Base-by-base conservation (phyloP, 2,113 vertebrate species). In the Rhabdornis inornatus region DNA sequence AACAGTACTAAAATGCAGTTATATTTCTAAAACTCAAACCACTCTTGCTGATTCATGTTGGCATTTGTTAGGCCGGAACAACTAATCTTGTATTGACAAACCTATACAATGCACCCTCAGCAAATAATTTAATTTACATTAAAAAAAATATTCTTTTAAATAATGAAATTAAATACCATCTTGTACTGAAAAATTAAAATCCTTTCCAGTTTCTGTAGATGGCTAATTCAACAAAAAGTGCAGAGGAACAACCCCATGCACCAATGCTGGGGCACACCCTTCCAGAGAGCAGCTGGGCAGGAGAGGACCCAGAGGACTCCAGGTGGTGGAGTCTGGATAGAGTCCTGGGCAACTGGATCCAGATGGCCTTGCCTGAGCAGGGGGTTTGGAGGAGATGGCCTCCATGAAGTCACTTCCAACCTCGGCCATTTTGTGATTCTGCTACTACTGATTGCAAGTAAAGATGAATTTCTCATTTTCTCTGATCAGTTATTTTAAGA, bases 371-470 rank as follows among this genome's bases (percentile, higher is more conserved):
- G 11, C 18, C 70, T 65, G 72, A 69, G 68, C n/a, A 57, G 10
- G 35, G 20, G 2, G 0, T 9, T 18, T 55, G 61, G 69, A 45
- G 23, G 23, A 88, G 33, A 35, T 27, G 18, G 55, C 2, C 3
- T 87, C 35, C 27, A 50, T 4, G 6, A 42, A 39, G 33, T 35
- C 56, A 49, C 44, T 79, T 59, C 27, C 44, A 85, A 33, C 16
- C 33, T 83, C 44, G 64, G 18, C 27, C 19, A 19, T 64, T 83
- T 70, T 52, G 21, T 35, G 47, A 70, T 57, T 74, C 78, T 71
- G 35, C 1, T 3, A 18, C 44, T 75, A 15, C 0, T 52, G 23
- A 64, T 1, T 64, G 19, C 0, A 14, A 50, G 22, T 20, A 53
- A 90, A 90, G 72, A 63, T 10, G 1, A 56, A 64, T 71, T 83